Percentiles rank a stretch among this genome's conserved stretches.
Conservation (phyloP, 2,888 invertebrate species). For the Cryptocheilus praepositus region DNA sequence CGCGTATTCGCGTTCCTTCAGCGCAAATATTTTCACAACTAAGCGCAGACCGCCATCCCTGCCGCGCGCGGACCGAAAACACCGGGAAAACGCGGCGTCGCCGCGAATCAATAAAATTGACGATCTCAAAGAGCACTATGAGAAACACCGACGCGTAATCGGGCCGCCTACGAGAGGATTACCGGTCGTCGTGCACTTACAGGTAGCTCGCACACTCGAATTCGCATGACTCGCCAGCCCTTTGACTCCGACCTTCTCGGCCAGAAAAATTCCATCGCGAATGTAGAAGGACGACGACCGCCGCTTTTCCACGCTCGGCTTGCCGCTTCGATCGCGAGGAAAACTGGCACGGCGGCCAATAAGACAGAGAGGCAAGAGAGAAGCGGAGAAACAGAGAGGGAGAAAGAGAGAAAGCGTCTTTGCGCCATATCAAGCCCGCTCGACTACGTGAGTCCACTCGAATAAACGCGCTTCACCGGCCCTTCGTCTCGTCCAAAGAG, state of each 20-base stretch:
- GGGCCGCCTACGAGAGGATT: too few relatives aligned
- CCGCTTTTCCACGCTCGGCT: slow-evolving; percentile 39
- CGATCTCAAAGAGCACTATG: too few relatives aligned
- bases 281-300: slow-evolving; percentile 19
- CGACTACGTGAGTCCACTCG: slow-evolving; percentile 41
- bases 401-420: slow-evolving; percentile 2
- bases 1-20: too few relatives aligned
- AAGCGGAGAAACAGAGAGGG: not conserved
- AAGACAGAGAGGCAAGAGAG: not conserved
- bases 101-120: too few relatives aligned
- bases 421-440: slow-evolving; percentile 40
- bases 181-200: not conserved
- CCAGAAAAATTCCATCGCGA: slow-evolving; percentile 36
- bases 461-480: slow-evolving; percentile 31
- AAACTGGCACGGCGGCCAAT: slow-evolving; percentile 16
- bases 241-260: slow-evolving; percentile 43
- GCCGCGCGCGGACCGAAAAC: too few relatives aligned
- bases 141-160: too few relatives aligned
- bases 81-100: too few relatives aligned
- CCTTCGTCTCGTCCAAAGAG: slow-evolving; percentile 28
- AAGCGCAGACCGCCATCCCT: too few relatives aligned
- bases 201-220: slow-evolving; percentile 30
- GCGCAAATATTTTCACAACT: too few relatives aligned
- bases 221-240: slow-evolving; percentile 37
- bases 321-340: slow-evolving; percentile 30